phyloP scores from a whole-genome alignment of 2,888 invertebrate species.

The Tyria jacobaeae region DNA sequence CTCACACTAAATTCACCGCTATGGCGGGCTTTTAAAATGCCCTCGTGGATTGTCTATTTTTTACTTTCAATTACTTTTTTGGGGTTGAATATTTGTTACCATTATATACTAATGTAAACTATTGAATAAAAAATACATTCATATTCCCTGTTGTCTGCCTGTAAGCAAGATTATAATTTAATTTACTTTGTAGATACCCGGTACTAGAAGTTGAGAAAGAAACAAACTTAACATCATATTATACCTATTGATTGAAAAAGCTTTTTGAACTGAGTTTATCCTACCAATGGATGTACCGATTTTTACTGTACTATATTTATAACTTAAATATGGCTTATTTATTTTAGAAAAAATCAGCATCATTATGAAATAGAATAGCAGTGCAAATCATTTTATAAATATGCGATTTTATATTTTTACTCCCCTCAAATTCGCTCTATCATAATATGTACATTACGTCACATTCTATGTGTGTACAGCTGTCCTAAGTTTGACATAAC shows the following conservation, averaged over 20 bases:
- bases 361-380: background rate
- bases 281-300: background rate
- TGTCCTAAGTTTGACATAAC: constrained; percentile 1
- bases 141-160: no score
- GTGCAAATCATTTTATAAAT: background rate
- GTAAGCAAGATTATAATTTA: background rate
- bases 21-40: no score
- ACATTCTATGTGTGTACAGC: no score
- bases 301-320: background rate
- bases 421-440: background rate
- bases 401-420: background rate
- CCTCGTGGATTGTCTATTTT: no score
- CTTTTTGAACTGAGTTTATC: background rate
- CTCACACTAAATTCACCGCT: no score
- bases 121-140: no score
- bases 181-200: background rate
- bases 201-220: background rate
- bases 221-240: no score
- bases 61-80: no score
- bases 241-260: no score
- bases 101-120: no score
- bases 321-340: background rate
- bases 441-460: background rate
- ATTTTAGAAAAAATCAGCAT: background rate
- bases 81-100: no score